Base-by-base conservation (phyloP, 92 coral and sea anemone genomes). In the Galaxea fascicularis region DNA sequence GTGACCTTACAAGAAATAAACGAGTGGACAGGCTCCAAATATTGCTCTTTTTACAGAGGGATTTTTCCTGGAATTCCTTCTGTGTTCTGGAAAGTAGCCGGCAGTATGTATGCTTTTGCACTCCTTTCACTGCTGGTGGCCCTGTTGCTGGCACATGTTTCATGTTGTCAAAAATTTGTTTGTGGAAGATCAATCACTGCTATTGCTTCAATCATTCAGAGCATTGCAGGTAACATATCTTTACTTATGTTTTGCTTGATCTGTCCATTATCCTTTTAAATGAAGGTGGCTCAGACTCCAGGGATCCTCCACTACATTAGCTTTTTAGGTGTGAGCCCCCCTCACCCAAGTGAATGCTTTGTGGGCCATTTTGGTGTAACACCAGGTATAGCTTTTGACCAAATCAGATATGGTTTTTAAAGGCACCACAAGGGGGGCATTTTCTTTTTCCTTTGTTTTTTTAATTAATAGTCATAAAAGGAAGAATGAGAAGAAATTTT, bases 51-150 rank as follows among this genome's bases (percentile, higher is more conserved):
- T 73, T 94, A 94, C 57, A 74, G 73, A 39, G 58, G 90, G 29
- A 41, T 80, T 66, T 94, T 94, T 60, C 78, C 79, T 72, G 98
- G 90, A 71, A 92, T 94, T 45, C 98, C 98, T 8, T 92, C 98
- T 20, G 72, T 89, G 8, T 92, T 92, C 66, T 94, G 98, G 98
- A 90, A 94, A 54, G 92, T 71, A 65, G 89, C 93, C 12, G 77
- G 88, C n/a, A 79, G 78, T 17, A 71, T 88, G n/a, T 92, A 92
- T 85, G 94, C 90, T 46, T 67, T 90, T 46, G 98, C 92, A 24
- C 64, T 84, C 27, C 13, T 94, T 66, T 64, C 85, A 21, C 87
- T 86, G 25, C 22, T 92, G 22, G 80, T 77, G 30, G 89, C 95
- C 13, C 63, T 92, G 10, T 22, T 92, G 12, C 44, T 94, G 78